phyloP scores from a whole-genome alignment of 2,113 vertebrate genomes.

The Channa argus region DNA sequence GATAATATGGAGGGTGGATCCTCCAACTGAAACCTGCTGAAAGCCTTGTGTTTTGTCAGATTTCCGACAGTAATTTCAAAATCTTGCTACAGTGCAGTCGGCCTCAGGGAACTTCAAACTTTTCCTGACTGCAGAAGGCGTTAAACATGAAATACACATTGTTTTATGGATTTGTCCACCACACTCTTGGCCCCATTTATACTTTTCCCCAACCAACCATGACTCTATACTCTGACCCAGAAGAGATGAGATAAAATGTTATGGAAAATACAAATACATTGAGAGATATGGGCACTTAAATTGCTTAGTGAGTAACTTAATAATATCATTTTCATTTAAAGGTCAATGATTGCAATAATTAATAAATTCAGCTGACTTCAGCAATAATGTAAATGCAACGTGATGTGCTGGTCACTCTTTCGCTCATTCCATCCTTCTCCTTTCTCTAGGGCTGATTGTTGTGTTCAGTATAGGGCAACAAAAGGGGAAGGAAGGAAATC shows the following conservation, averaged over 20 bases:
- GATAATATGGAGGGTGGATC: neutral
- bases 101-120: no score
- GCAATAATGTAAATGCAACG: neutral
- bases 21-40: no score
- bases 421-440: neutral
- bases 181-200: no score
- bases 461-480: neutral
- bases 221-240: neutral
- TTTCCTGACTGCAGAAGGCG: no score
- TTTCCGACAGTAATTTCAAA: no score
- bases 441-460: neutral
- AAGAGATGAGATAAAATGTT: neutral
- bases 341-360: neutral
- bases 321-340: neutral
- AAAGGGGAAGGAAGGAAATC: slow-evolving; percentile 59
- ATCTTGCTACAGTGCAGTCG: no score
- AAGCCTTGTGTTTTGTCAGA: no score
- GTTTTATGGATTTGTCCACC: no score
- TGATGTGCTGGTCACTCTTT: slow-evolving; percentile 24
- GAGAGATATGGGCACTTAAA: neutral
- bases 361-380: slow-evolving; percentile 46
- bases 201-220: neutral
- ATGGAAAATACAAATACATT: no score
- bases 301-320: neutral
- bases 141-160: no score